A percentile compares a stretch with the other conserved stretches of the same genome.
phyloP scores from a whole-genome alignment of 2,113 vertebrate genomes.

The Nothoprocta perdicaria region DNA sequence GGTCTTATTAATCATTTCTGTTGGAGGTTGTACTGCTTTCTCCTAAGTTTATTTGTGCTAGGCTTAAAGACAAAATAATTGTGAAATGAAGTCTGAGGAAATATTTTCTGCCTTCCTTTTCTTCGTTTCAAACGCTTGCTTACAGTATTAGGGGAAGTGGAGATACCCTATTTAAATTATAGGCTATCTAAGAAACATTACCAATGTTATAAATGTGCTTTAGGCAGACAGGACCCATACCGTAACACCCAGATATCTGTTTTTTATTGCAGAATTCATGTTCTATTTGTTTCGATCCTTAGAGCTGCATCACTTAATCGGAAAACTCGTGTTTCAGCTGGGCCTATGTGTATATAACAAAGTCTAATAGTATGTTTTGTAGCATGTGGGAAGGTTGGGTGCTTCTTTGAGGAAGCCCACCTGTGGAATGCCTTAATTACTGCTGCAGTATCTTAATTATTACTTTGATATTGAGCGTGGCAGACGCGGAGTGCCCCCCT shows the following conservation, averaged over 20 bases:
- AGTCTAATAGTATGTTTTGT: background rate
- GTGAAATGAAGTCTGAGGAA: background rate
- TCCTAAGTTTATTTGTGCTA: no score
- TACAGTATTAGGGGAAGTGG: background rate
- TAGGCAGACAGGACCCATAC: no score
- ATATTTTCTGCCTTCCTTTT: background rate
- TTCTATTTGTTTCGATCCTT: no score
- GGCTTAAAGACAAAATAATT: no score
- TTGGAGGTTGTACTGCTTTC: no score
- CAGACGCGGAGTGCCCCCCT: background rate
- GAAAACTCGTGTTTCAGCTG: background rate
- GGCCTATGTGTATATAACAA: background rate
- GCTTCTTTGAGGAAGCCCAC: background rate
- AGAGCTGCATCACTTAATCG: no score
- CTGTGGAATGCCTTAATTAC: background rate
- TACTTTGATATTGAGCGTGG: background rate
- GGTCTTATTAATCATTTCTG: no score
- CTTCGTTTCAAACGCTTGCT: background rate
- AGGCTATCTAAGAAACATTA: no score
- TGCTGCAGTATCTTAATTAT: background rate
- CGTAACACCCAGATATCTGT: no score
- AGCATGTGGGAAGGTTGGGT: background rate
- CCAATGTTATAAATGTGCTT: no score
- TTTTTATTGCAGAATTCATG: no score
- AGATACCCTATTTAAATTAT: no score